phyloP scores from a whole-genome alignment of 2,888 invertebrate genomes.

The Vesta saturnalis region DNA sequence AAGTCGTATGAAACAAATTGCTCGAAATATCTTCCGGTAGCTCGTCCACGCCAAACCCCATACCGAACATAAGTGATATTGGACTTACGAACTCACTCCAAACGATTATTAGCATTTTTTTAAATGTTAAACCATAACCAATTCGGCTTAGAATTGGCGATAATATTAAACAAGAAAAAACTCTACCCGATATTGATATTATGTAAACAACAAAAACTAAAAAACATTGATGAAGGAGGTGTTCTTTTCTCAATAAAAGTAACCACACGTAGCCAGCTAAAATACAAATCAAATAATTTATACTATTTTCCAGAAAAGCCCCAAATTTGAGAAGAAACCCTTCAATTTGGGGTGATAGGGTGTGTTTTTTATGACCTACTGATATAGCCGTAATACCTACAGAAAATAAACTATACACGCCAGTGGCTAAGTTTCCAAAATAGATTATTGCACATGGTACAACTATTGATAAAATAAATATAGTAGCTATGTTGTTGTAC shows the following conservation, averaged over 20 bases:
- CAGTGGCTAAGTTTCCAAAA: constrained; percentile 4
- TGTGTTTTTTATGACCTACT: constrained; percentile 23
- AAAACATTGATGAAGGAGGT: not conserved
- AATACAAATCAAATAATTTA: constrained; percentile 21
- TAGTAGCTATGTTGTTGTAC: constrained; percentile 17
- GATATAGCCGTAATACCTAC: constrained; percentile 25
- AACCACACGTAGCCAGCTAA: constrained; percentile 6
- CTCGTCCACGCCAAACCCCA: no score
- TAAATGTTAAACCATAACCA: constrained; percentile 27
- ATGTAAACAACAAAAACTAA: constrained; percentile 22
- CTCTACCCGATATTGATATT: constrained; percentile 3
- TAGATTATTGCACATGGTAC: constrained; percentile 17
- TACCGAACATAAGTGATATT: constrained; percentile 23
- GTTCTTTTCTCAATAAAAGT: not conserved
- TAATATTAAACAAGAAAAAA: constrained; percentile 13
- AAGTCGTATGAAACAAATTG: constrained; percentile 21
- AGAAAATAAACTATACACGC: constrained; percentile 17
- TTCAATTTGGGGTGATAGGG: constrained; percentile 17
- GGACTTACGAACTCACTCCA: constrained; percentile 26
- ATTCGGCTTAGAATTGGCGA: constrained; percentile 28
- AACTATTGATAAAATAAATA: constrained; percentile 19
- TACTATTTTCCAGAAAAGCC: constrained; percentile 14
- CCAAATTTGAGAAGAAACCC: constrained; percentile 20
- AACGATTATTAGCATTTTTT: constrained; percentile 20
- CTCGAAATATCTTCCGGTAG: no score